Percentiles rank a stretch among this genome's conserved stretches.
Evolutionary conservation across 2,888 invertebrate genomes (phyloP).

Genomic region (Oscheius sp.): DNA sequence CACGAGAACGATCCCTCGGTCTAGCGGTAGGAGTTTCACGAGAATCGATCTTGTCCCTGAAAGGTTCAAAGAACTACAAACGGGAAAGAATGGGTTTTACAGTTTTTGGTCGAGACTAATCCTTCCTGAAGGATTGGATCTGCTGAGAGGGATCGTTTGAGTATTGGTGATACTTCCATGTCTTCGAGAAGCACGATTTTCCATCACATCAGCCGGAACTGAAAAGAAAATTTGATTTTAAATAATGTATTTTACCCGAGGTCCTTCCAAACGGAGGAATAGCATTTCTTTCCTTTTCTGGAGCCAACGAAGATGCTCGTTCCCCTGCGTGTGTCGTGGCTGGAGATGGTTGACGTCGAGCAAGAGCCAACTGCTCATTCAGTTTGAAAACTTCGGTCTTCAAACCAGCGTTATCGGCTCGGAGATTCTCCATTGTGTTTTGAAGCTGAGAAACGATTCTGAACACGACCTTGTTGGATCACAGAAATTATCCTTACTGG

Average conservation of each 20-base stretch:
- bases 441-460: constrained; percentile 34
- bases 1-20: constrained; percentile 30
- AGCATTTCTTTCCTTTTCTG: constrained; percentile 10
- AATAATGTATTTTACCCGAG: neutral
- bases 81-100: neutral
- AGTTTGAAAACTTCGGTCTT: constrained; percentile 34
- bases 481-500: constrained; percentile 12
- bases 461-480: neutral
- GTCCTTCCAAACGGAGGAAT: constrained; percentile 26
- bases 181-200: constrained; percentile 22
- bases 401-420: constrained; percentile 31
- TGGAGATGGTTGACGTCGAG: constrained; percentile 24
- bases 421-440: constrained; percentile 31
- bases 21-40: neutral
- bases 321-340: neutral
- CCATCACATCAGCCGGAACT: constrained; percentile 26
- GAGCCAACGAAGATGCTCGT: constrained; percentile 31
- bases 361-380: constrained; percentile 24
- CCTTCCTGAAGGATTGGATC: constrained; percentile 31
- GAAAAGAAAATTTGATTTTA: neutral
- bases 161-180: constrained; percentile 13
- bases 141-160: constrained; percentile 14
- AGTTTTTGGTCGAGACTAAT: constrained; percentile 28
- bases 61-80: neutral
- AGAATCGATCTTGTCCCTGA: constrained; percentile 10